Evolutionary conservation across 2,113 vertebrate genomes (phyloP), one percentile per base, ranked within the genome.

Genomic region (Tupaia tana): DNA sequence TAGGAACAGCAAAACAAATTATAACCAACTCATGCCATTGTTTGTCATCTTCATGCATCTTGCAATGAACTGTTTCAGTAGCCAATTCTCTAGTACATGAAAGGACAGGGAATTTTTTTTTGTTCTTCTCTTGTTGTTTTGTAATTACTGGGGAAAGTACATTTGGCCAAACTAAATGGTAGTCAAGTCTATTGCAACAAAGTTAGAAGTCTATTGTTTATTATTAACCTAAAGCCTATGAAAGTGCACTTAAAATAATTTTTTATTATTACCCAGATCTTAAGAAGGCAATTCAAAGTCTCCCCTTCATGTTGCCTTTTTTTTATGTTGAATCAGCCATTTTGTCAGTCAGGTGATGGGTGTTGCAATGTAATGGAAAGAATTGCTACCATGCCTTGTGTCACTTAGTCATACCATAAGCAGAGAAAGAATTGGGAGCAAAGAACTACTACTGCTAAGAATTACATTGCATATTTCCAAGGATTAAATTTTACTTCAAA

Each of bases 231-330:
- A 43, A 43, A 98, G 98, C 98, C 98, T 98, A 98, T 98, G 98
- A 98, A 99, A 98, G 98, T 99, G 98, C 98, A 98, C 99, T 99
- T 99, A 98, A 43, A 43, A 43, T 43, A 98, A 97, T 97, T 98
- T 97, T 98, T 43, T 43, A 43, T 97, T 98, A 97, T 98, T 98
- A 97, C 95, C 97, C 98, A 98, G 98, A 98, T 98, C 98, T 98
- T 98, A 98, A 98, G 98, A 95, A 98, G 98, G 98, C 98, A 98
- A 98, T 99, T 98, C 97, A 98, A 97, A 98, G 98, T 99, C 98
- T 98, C 99, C 98, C 99, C 98, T 98, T 97, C 87, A 2, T 98
- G 97, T 97, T 97, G 97, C 98, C 97, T 95, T 97, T 97, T 92
- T 94, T 96, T 96, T 43, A 43, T 98, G 94, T 98, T 43, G 97